Evolutionary conservation across 2,113 vertebrate species (phyloP).

Genomic region (Pampusana beccarii): DNA sequence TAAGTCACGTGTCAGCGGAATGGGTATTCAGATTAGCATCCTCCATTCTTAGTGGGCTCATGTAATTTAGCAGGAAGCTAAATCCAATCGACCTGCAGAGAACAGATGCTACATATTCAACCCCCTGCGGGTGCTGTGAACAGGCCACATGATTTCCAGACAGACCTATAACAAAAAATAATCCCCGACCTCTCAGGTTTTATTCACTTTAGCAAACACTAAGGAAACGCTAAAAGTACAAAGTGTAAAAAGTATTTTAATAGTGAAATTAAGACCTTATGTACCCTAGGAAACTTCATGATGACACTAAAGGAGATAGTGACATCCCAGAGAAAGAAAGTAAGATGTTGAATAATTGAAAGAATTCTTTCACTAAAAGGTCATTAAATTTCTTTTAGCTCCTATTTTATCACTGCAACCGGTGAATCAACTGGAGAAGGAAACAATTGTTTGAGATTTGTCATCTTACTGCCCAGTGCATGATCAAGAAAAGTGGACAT

Average conservation of each 20-base stretch:
- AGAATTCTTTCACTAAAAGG: not conserved
- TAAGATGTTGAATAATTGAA: not conserved
- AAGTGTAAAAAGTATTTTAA: not conserved
- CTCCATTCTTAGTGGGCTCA: not conserved
- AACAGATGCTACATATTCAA: not conserved
- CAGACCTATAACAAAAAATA: not conserved
- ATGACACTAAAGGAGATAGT: not conserved
- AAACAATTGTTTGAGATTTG: not conserved
- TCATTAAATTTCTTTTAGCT: not conserved
- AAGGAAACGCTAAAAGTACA: not conserved
- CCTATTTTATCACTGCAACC: not conserved
- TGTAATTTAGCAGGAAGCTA: not conserved
- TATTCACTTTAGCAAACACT: not conserved
- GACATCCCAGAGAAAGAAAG: not conserved
- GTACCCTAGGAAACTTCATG: not conserved
- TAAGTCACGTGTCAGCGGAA: not conserved
- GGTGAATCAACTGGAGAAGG: not conserved
- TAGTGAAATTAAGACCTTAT: not conserved
- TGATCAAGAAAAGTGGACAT: not conserved
- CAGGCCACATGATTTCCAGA: not conserved
- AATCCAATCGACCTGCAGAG: not conserved
- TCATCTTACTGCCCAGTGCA: not conserved
- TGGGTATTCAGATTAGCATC: not conserved
- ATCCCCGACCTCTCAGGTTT: not conserved
- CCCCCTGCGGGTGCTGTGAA: not conserved